Conservation (phyloP, 2,113 vertebrate species). For the Odobenus rosmarus region DNA sequence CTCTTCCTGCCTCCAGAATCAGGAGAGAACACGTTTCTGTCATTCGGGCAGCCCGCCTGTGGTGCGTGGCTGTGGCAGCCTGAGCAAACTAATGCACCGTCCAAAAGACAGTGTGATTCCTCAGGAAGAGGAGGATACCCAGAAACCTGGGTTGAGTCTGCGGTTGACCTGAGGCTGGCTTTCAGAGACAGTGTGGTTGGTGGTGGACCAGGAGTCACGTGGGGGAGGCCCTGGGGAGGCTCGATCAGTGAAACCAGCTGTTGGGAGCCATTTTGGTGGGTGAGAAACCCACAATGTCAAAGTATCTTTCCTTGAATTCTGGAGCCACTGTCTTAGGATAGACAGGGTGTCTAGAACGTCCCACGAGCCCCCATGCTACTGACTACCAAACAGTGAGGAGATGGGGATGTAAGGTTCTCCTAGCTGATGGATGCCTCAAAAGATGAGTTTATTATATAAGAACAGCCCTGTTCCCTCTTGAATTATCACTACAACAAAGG, state of each 20-base stretch:
- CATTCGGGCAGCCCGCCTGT: accelerated
- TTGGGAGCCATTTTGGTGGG: background rate
- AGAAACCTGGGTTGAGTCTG: background rate
- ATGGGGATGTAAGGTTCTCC: accelerated
- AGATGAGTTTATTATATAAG: background rate
- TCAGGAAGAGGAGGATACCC: background rate
- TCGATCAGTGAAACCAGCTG: accelerated
- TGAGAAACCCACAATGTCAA: background rate
- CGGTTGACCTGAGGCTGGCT: accelerated
- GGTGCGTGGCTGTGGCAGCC: background rate
- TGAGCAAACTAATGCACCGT: accelerated
- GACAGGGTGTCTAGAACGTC: accelerated
- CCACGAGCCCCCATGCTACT: accelerated
- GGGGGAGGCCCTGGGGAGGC: accelerated
- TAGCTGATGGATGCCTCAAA: accelerated
- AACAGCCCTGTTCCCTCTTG: background rate
- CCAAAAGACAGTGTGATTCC: background rate
- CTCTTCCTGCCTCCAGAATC: accelerated
- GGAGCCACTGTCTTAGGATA: background rate
- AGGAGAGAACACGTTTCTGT: accelerated
- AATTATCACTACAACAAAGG: background rate
- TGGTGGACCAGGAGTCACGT: accelerated
- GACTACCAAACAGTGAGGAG: accelerated
- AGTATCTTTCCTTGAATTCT: background rate
- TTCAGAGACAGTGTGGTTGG: background rate